Evolutionary conservation across 2,113 vertebrate genomes (phyloP), one percentile per base, ranked within the genome.

Genomic region (Microtus pennsylvanicus): DNA sequence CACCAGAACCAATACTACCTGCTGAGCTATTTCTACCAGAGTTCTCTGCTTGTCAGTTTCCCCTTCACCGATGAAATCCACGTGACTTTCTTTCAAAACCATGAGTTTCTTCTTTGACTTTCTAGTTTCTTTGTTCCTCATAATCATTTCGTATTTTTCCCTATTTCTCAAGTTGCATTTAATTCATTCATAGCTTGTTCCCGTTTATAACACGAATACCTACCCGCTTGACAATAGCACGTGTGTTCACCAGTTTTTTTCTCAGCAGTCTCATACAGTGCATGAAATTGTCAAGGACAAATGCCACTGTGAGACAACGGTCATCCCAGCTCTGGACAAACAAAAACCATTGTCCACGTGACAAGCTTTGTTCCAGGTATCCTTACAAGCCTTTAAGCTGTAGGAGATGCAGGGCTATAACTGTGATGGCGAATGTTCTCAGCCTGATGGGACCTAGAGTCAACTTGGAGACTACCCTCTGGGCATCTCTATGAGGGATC

Each of bases 141-240:
- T 35, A 88, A 74, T 70, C 61, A 65, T 83, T 87, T 93, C 61
- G 52, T 30, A n/a, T 33, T 85, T 81, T 67, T 50, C 26, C 38
- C 22, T 85, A 69, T 61, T 94, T 50, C 21, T 22, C 72, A 91
- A 61, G 50, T 78, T 87, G 38, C 50, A n/a, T 52, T 94, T 89
- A 85, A 92, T 75, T 86, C 47, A 30, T 80, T 69, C 69, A 81
- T 82, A 42, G 72, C n/a, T 55, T 93, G 58, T 81, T 89, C 58
- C 24, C 61, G 47, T 80, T 83, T 35, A n/a, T 78, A 58, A 69
- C 77, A 86, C 50, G 65, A 76, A 83, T 38, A 70, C 42, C 70
- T 69, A 77, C 50, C 70, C 61, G 47, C 19, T 89, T 92, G 35
- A 28, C 69, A 65, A 61, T 16, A 74, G 11, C 67, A 47, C 1